These are phyloP conservation scores for Drosophila jambulina DNA, from an alignment of 1,140 invertebrate species.

Conservation along the genomic window DNA sequence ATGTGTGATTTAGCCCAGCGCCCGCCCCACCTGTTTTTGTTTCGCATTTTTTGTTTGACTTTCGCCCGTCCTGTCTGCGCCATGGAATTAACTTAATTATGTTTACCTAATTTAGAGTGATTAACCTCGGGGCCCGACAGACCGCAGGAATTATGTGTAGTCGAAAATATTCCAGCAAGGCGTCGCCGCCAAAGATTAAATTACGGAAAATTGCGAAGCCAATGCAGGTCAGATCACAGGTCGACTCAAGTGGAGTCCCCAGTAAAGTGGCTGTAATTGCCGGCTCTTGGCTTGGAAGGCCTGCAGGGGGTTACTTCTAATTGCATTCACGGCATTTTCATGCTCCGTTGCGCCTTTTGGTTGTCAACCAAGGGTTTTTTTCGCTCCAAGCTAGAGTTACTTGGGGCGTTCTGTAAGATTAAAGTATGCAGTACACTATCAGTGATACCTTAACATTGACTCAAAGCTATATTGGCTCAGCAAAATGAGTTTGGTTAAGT, in stretches of 20 bases:
- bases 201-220: conserved; percentile 31
- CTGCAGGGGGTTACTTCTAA: conserved; percentile 45
- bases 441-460: background rate
- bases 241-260: conserved; percentile 20
- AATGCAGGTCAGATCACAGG: conserved; percentile 33
- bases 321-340: conserved; percentile 70
- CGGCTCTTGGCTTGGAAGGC: conserved; percentile 11
- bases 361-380: conserved; percentile 52
- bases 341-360: conserved; percentile 64
- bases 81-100: conserved; percentile 79
- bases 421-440: background rate
- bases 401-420: background rate
- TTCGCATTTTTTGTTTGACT: conserved; percentile 48
- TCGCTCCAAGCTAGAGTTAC: conserved; percentile 11
- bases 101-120: conserved; percentile 81
- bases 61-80: conserved; percentile 36
- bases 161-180: conserved; percentile 29
- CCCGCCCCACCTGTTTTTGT: conserved; percentile 33
- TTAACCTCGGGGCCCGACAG: conserved; percentile 60
- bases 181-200: conserved; percentile 40
- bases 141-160: conserved; percentile 59
- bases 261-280: conserved; percentile 45
- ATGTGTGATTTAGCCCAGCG: conserved; percentile 53
- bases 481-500: background rate
- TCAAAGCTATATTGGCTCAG: background rate